phyloP scores from a whole-genome alignment of 2,888 invertebrate species.

The Leptothorax acervorum region DNA sequence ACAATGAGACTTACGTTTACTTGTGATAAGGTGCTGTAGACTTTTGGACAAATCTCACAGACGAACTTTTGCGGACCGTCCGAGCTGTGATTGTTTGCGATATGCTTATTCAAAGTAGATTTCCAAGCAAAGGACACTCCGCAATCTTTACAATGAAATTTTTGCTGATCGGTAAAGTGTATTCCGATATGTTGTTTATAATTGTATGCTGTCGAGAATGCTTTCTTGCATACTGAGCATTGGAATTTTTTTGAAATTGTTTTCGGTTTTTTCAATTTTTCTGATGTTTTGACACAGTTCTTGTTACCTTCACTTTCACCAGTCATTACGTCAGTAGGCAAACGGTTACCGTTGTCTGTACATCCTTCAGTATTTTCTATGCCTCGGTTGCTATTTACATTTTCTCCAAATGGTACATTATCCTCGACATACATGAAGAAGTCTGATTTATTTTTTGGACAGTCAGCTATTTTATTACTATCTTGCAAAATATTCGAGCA shows the following conservation, averaged over 20 bases:
- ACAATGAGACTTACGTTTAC: slow-evolving; percentile 79
- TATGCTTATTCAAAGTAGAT: slow-evolving; percentile 84
- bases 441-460: slow-evolving; percentile 50
- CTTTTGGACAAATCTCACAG: slow-evolving; percentile 82
- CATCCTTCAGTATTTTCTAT: not conserved
- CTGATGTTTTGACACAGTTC: slow-evolving; percentile 20
- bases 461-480: slow-evolving; percentile 24
- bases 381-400: slow-evolving; percentile 22
- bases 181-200: slow-evolving; percentile 84
- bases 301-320: slow-evolving; percentile 30
- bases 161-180: slow-evolving; percentile 82
- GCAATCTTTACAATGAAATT: slow-evolving; percentile 82
- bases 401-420: slow-evolving; percentile 57
- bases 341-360: not conserved
- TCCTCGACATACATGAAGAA: slow-evolving; percentile 65
- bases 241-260: slow-evolving; percentile 73
- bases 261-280: slow-evolving; percentile 61
- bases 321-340: not conserved
- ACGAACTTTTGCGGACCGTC: slow-evolving; percentile 81
- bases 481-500: slow-evolving; percentile 39
- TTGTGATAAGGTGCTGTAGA: slow-evolving; percentile 81
- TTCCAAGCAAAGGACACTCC: slow-evolving; percentile 84
- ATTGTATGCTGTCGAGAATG: slow-evolving; percentile 82
- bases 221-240: slow-evolving; percentile 82
- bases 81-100: slow-evolving; percentile 79